Base-by-base conservation (phyloP, 2,113 vertebrate genomes). In the Lichenostomus cassidix region DNA sequence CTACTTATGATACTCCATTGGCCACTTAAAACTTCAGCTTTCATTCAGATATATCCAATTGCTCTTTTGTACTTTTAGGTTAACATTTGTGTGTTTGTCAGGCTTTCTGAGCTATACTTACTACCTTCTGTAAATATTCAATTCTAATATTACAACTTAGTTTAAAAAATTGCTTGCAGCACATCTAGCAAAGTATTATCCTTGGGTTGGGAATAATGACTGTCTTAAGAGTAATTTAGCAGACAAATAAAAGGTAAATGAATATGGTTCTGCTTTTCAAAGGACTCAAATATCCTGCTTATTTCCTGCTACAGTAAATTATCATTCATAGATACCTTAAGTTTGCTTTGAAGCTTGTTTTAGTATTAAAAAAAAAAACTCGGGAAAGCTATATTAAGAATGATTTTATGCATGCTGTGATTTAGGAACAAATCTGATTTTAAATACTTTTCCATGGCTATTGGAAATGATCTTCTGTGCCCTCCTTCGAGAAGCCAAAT, bases 51-150 rank as follows among this genome's bases (percentile, higher is more conserved):
- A 22, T n/a, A 46, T 53, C 29, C 11, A 60, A 37, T n/a, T 49
- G 50, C 2, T 37, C 2, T 21, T 44, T 42, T 35, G 56, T 56
- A 15, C 27, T 52, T 67, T 74, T 9, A 17, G 31, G 44, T 68
- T 65, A 46, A 85, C 35, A 35, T 44, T 58, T 94, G 10, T 20
- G 69, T 21, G 22, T 88, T 90, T 94, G 19, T 62, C 49, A 92
- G 75, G 20, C 20, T 95, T 93, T 89, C 86, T 87, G 80, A 92
- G 31, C 37, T 88, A 31, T 13, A 28, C 69, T 96, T 94, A 89
- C 31, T 95, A 91, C 27, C 55, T 92, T 83, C 74, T 67, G 89
- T 78, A 90, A 95, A 92, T 71, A 82, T n/a, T 83, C 5, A 35
- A 41, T 68, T 76, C 17, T 76, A 91, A 44, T 75, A 75, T 41